Evolutionary conservation across 2,888 invertebrate species (phyloP), one percentile per base, ranked within the genome.

Genomic region (Mystacides longicornis): DNA sequence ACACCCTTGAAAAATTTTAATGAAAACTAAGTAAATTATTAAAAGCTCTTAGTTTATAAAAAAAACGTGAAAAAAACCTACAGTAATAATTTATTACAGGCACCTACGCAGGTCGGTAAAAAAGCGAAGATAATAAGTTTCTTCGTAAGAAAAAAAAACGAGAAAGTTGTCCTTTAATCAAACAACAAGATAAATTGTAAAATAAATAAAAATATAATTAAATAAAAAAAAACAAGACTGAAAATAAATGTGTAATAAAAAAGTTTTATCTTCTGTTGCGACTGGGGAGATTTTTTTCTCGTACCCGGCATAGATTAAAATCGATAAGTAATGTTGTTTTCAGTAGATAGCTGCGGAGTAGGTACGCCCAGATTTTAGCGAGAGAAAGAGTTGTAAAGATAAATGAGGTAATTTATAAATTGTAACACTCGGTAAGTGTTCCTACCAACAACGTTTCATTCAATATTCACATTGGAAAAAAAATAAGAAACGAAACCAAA

Each of bases 371-470:
- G 37, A 37, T 37, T 37, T 37, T 37, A 37, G 37, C 37, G 14
- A n/a, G 37, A 14, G 37, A 37, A 37, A 37, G 48, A 23, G 48
- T n/a, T 48, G 22, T 48, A 11, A 45, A 48, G 48, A 48, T 48
- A 23, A 48, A 48, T 48, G 48, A 48, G 48, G 20, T 23, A 48
- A 18, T 48, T 48, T 48, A 48, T 48, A 48, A 48, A 48, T 48
- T 48, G 48, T 48, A 23, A 23, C 48, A 48, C 23, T 48, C 23
- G 18, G 23, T 48, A 48, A 48, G 21, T 48, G 48, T 22, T 48
- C 23, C 23, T 20, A 7, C 23, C 23, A 5, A 31, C 7, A 31
- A 48, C 22, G 11, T 48, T 48, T 23, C 48, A 48, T 48, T 48
- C 48, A 48, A 48, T 48, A 48, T 48, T 37, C 37, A 37, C 37